Base-by-base conservation (phyloP, 2,113 vertebrate species). In the Manacus vitellinus region DNA sequence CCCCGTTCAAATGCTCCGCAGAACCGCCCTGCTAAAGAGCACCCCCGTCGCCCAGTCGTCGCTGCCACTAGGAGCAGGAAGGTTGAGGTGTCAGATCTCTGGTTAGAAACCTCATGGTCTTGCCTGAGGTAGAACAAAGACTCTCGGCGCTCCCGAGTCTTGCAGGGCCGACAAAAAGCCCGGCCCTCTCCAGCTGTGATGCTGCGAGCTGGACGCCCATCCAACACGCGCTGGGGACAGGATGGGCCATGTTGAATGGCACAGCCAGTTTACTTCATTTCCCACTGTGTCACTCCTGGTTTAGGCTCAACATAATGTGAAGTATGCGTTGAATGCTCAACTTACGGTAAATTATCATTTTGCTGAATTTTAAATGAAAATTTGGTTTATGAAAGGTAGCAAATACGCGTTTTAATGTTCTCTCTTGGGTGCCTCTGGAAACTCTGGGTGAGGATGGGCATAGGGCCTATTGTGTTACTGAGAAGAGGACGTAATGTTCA, bases 61-160 rank as follows among this genome's bases (percentile, higher is more conserved):
- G 54, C n/a, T 55, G 75, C 37, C 63, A 5, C 55, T 28, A 10
- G 5, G 52, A 47, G 39, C n/a, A 12, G 44, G 30, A 67, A 25
- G 61, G 1, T 0, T 11, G 78, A 33, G 81, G 62, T 56, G 39
- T 85, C 25, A 2, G 49, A 18, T 31, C 77, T 19, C 33, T 7
- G 0, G 8, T 39, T 16, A 8, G 73, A 51, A n/a, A 49, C 6
- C n/a, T 73, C 43, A 24, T 1, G 72, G 37, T 24, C 58, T 62
- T 35, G 74, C 59, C 72, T n/a, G 91, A 66, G 62, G 43, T 7
- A 33, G 79, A 91, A 95, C 91, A 95, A 96, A 95, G 79, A 67
- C 86, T 49, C 19, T 6, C 10, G 25, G 68, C 19, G 65, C 49
- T 75, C 37, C 79, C 30, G 24, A 10, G 66, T 65, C 47, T 51